Evolutionary conservation across 2,797 vertebrate genomes (phyloP), one percentile per base, ranked within the genome.

Genomic region (Carduelis carduelis): DNA sequence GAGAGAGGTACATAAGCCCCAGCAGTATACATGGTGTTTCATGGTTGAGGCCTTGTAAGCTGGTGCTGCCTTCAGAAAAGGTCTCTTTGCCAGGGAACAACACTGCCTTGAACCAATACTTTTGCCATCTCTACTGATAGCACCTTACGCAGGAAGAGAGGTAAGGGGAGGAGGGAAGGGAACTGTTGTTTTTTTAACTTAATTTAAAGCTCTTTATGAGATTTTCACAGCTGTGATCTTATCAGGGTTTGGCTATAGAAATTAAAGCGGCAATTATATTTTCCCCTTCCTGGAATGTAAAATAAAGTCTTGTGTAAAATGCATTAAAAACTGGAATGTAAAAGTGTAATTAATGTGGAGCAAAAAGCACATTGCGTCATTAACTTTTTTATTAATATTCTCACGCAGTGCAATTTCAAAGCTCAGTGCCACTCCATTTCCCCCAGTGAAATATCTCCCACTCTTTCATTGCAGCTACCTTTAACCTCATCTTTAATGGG

Each of bases 381-480:
- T 97, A 97, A 97, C 97, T 97, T 97, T 97, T 97, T 97, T 97
- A 97, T 97, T 97, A 97, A 97, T 97, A 97, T 97, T 97, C 97
- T 97, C 96, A 97, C 14, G 82, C 96, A 97, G 97, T 95, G 97
- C 97, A 97, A 97, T 97, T 97, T 97, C 97, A 96, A 97, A 97
- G 96, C 97, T 97, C 94, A 93, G 97, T 97, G 96, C 97, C 97
- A 97, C 96, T 97, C 96, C 97, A 97, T 97, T 97, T 97, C 96
- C 97, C 95, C 94, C 95, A 97, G 97, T 97, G 96, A 97, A 97
- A 97, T 97, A 97, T 97, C 97, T 97, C 96, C 97, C 93, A 95
- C 96, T 97, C 92, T 94, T 96, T 97, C 97, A 97, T 96, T 94
- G 94, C 96, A 92, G 92, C 95, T 97, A 97, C 97, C 96, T 97